These are phyloP conservation scores for Gortyna flavago DNA, from an alignment of 2,888 invertebrate species.

Conservation along the genomic window DNA sequence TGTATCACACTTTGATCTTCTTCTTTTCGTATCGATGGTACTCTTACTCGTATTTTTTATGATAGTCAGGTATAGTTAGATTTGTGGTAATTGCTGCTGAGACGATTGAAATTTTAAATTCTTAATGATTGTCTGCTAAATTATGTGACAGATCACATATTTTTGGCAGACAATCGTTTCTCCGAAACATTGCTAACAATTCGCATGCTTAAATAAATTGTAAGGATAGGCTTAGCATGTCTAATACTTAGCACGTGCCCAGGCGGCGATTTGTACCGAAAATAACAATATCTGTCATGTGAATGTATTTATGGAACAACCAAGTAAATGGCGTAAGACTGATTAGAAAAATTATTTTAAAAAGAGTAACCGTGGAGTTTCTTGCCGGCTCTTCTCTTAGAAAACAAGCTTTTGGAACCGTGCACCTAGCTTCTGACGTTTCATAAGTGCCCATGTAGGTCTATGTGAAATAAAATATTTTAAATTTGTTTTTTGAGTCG, in stretches of 20 bases:
- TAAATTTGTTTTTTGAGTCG: background rate
- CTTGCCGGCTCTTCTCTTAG: background rate
- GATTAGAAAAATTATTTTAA: background rate
- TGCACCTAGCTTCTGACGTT: background rate
- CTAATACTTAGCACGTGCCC: constrained; percentile 56
- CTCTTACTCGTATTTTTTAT: background rate
- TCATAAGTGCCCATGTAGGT: background rate
- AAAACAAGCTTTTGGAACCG: background rate
- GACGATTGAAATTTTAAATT: too few relatives aligned
- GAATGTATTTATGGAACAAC: constrained; percentile 21
- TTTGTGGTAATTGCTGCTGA: constrained; percentile 3
- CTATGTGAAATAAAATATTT: background rate
- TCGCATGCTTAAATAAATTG: constrained; percentile 51
- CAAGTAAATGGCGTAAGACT: background rate
- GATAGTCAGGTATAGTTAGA: background rate
- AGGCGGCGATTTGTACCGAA: constrained; percentile 31
- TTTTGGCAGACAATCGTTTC: constrained; percentile 52
- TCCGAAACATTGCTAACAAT: constrained; percentile 47
- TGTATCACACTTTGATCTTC: background rate
- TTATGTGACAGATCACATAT: too few relatives aligned
- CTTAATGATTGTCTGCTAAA: too few relatives aligned
- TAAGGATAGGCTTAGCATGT: constrained; percentile 46
- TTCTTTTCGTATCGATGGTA: too few relatives aligned
- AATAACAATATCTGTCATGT: constrained; percentile 34
- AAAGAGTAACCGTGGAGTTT: background rate